phyloP scores from a whole-genome alignment of 2,113 vertebrate species.

The Galemys pyrenaicus region DNA sequence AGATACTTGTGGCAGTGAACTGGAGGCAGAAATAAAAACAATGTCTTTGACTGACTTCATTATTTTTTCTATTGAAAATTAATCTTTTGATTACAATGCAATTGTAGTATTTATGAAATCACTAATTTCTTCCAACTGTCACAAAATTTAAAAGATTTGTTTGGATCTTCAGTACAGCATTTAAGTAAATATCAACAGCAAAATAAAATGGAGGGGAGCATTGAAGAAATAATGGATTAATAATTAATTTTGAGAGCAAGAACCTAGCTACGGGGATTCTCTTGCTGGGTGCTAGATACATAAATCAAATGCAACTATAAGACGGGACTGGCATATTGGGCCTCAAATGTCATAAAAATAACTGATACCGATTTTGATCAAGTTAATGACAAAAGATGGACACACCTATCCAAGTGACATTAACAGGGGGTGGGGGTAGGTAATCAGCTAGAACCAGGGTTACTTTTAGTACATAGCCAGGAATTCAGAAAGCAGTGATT shows the following conservation, averaged over 20 bases:
- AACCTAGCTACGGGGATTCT: neutral
- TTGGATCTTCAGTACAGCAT: neutral
- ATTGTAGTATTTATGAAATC: neutral
- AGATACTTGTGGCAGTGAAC: neutral
- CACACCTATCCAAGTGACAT: neutral
- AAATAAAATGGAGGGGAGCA: neutral
- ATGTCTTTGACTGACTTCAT: neutral
- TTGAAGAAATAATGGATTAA: neutral
- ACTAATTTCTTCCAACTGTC: neutral
- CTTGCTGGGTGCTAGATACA: neutral
- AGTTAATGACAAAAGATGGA: neutral
- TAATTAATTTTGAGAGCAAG: neutral
- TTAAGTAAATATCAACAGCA: neutral
- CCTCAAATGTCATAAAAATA: neutral
- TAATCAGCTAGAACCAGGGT: neutral
- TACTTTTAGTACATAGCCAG: neutral
- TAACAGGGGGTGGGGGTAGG: neutral
- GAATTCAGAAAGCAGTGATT: neutral
- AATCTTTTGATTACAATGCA: constrained; percentile 27
- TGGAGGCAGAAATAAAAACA: neutral
- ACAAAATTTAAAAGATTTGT: constrained; percentile 10
- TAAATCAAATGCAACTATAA: neutral
- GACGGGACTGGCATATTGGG: neutral
- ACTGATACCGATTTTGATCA: neutral
- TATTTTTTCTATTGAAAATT: constrained; percentile 12